These are phyloP conservation scores for Aphaenogaster ashmeadi DNA, from an alignment of 1,140 invertebrate species.

Conservation along the genomic window DNA sequence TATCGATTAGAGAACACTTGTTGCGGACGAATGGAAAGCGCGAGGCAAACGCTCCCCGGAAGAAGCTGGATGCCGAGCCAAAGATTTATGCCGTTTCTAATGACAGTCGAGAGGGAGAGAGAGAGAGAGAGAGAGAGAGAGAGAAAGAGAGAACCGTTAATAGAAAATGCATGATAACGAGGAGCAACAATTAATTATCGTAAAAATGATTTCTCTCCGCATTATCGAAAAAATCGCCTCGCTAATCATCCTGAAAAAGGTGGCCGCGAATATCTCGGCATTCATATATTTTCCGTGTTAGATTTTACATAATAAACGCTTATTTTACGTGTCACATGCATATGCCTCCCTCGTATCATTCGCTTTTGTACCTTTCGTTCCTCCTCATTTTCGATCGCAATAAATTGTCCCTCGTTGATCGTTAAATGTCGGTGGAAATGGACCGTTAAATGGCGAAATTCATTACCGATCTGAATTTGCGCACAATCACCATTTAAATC, in stretches of 20 bases:
- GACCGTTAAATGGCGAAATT: background rate
- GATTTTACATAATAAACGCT: background rate
- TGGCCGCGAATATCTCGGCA: background rate
- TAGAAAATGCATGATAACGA: background rate
- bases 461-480: background rate
- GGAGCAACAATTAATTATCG: constrained; percentile 1
- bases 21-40: constrained; percentile 8
- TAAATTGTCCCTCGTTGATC: background rate
- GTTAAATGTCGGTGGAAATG: background rate
- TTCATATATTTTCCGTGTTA: background rate
- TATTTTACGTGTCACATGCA: background rate
- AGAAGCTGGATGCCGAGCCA: background rate
- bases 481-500: background rate
- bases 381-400: background rate
- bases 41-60: constrained; percentile 16
- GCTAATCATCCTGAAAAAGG: background rate
- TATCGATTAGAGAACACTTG: constrained; percentile 61
- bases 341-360: background rate
- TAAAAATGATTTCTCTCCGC: background rate
- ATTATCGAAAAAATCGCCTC: background rate
- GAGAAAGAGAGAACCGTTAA: background rate
- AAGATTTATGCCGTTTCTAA: constrained; percentile 38
- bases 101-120: background rate
- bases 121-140: background rate
- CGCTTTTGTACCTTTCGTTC: background rate